Percentiles rank a stretch among this genome's conserved stretches.
These are phyloP conservation scores for Drosophila suzukii DNA, from an alignment of 1,140 invertebrate genomes.

Conservation along the genomic window DNA sequence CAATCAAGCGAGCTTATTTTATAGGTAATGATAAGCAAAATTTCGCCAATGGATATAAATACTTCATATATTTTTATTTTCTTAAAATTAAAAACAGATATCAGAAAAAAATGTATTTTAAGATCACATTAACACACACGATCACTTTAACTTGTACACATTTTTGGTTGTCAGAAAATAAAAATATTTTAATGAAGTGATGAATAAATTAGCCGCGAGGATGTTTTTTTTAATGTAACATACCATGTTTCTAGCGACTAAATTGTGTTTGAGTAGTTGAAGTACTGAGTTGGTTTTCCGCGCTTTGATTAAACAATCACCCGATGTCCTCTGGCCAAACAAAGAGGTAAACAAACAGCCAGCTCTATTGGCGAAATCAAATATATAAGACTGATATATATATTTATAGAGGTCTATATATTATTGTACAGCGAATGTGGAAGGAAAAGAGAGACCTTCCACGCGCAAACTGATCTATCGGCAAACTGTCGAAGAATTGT, in stretches of 20 bases:
- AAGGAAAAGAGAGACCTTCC: conserved; percentile 69
- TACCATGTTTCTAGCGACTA: conserved; percentile 48
- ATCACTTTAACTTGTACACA: neutral
- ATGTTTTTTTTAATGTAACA: conserved; percentile 17
- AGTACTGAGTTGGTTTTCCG: neutral
- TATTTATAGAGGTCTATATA: conserved; percentile 7
- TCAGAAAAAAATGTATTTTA: neutral
- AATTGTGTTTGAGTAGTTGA: neutral
- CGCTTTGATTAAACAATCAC: conserved; percentile 2
- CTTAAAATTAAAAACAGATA: too few species aligned
- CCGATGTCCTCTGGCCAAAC: conserved; percentile 28
- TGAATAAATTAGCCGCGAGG: neutral
- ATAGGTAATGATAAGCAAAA: neutral
- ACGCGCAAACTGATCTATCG: conserved; percentile 80
- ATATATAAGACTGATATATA: conserved; percentile 1
- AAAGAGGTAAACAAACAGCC: conserved; percentile 8
- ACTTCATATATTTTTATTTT: too few species aligned
- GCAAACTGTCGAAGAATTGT: conserved; percentile 81
- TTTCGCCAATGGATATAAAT: neutral
- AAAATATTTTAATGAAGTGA: neutral
- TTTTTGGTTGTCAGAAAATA: neutral
- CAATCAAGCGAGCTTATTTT: neutral
- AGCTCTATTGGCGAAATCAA: conserved; percentile 7
- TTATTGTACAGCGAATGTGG: conserved; percentile 17
- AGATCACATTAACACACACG: neutral